Evolutionary conservation across 1,140 invertebrate genomes (phyloP).

Genomic region (Eueides isabella): DNA sequence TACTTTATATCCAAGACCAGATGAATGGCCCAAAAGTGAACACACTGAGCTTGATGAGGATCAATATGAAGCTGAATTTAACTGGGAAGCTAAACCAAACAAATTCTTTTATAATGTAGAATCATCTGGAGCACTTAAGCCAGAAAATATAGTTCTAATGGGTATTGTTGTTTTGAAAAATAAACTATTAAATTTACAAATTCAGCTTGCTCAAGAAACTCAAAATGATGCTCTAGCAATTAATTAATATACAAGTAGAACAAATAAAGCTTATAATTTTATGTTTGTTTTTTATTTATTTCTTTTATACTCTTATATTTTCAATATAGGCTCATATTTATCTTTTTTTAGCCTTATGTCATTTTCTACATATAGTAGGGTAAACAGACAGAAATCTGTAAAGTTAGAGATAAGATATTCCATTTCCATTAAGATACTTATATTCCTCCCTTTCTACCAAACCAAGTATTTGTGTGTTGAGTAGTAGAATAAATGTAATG

Average conservation of each 20-base stretch:
- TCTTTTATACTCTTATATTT: neutral
- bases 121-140: constrained; percentile 95
- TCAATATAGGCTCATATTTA: neutral
- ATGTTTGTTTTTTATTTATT: constrained; percentile 19
- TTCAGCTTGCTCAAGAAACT: constrained; percentile 93
- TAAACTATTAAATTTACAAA: constrained; percentile 97
- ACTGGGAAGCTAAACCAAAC: constrained; percentile 96
- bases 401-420: no score
- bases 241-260: constrained; percentile 65
- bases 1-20: constrained; percentile 97
- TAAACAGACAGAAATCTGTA: no score
- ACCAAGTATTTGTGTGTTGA: no score
- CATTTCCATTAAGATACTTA: no score
- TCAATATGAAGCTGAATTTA: constrained; percentile 96
- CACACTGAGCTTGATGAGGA: constrained; percentile 97
- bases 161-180: constrained; percentile 96
- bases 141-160: constrained; percentile 98
- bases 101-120: constrained; percentile 99
- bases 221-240: constrained; percentile 92
- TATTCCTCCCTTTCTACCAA: no score
- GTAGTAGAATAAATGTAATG: no score
- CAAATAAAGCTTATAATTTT: constrained; percentile 6
- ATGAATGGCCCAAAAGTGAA: constrained; percentile 99
- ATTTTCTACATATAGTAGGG: no score
- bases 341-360: no score